phyloP scores from a whole-genome alignment of 1,140 invertebrate genomes.

The Lucilia cuprina region DNA sequence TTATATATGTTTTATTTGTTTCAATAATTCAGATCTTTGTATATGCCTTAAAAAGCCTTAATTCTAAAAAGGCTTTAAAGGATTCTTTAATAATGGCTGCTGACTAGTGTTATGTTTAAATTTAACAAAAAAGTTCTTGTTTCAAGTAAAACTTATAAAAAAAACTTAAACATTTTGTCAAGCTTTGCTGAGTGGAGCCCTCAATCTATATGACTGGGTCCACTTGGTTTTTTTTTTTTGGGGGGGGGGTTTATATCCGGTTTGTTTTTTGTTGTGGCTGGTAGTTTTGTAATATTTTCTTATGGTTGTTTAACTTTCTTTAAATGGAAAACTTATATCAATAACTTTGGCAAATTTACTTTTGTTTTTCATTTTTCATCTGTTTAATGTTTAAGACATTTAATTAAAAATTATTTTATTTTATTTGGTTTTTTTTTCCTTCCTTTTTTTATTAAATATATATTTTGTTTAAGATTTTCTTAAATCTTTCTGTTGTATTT shows the following conservation, averaged over 20 bases:
- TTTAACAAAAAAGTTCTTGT: not conserved
- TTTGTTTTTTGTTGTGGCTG: not conserved
- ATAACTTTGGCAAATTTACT: conserved; percentile 2
- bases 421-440: conserved; percentile 34
- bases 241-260: conserved; percentile 17
- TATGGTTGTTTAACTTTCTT: conserved; percentile 27
- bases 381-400: conserved; percentile 38
- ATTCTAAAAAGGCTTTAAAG: not conserved
- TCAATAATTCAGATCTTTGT: not conserved
- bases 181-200: not conserved
- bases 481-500: not conserved
- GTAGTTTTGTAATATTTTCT: not conserved
- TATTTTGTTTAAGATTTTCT: not conserved
- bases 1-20: not conserved
- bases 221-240: not conserved
- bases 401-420: conserved; percentile 41
- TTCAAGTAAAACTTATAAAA: not conserved
- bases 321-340: conserved; percentile 41
- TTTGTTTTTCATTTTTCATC: not conserved
- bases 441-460: not conserved
- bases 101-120: not conserved
- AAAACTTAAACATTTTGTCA: not conserved
- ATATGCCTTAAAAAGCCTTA: too few species aligned
- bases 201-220: not conserved
- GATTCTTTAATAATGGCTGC: not conserved